These are phyloP conservation scores for Pomatostomus ruficeps DNA, from an alignment of 2,113 vertebrate species.

Conservation along the genomic window DNA sequence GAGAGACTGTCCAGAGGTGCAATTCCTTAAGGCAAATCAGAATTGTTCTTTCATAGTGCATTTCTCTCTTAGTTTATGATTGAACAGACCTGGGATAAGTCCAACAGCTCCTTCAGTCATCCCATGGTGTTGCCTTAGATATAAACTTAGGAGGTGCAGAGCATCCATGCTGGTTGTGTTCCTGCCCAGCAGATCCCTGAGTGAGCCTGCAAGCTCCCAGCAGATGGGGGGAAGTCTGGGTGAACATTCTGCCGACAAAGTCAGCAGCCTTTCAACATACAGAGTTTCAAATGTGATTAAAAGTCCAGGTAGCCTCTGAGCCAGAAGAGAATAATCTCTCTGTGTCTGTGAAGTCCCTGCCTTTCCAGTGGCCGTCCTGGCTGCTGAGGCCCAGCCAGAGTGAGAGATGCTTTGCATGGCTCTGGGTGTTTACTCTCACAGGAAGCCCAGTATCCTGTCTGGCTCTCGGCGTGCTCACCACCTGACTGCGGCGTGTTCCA, in stretches of 20 bases:
- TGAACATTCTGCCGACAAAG: neutral
- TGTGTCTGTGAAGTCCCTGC: constrained; percentile 23
- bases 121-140: neutral
- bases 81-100: neutral
- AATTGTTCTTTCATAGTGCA: neutral
- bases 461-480: constrained; percentile 67
- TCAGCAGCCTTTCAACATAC: neutral
- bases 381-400: constrained; percentile 2
- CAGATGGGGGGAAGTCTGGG: neutral
- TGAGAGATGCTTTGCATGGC: constrained; percentile 50
- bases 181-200: neutral
- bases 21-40: neutral
- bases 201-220: neutral
- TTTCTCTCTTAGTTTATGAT: neutral
- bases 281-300: neutral
- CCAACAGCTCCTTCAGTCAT: neutral
- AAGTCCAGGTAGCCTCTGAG: constrained; percentile 8
- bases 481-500: constrained; percentile 69
- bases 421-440: constrained; percentile 68
- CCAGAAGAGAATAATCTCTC: constrained; percentile 11
- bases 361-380: neutral
- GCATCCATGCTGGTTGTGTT: neutral
- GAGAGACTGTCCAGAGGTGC: neutral
- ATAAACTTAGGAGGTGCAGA: neutral
- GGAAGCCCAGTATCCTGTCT: constrained; percentile 84